Conservation (phyloP, 1,140 invertebrate species). For the Lepidurus couesii region DNA sequence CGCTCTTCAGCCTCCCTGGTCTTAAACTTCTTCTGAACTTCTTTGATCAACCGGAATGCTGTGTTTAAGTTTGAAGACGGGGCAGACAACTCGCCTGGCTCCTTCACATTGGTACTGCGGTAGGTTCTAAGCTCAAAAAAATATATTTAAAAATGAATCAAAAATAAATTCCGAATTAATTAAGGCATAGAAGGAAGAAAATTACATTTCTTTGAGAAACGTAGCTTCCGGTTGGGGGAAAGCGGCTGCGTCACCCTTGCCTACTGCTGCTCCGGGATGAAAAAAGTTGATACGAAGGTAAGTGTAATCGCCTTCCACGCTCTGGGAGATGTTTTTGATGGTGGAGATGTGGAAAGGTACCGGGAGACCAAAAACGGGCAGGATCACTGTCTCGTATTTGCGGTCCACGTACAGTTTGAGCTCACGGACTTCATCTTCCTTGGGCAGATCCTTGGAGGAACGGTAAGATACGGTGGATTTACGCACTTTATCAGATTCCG, state of each 20-base stretch:
- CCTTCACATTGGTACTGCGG: constrained; percentile 94
- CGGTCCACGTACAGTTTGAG: constrained; percentile 96
- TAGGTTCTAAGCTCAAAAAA: constrained; percentile 68
- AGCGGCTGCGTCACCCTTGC: constrained; percentile 77
- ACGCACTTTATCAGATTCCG: constrained; percentile 81
- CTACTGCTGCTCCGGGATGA: constrained; percentile 93
- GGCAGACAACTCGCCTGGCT: constrained; percentile 90
- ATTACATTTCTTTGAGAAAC: constrained; percentile 96
- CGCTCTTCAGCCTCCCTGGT: constrained; percentile 96
- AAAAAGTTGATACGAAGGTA: constrained; percentile 99
- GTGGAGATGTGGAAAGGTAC: constrained; percentile 98
- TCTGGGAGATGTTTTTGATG: constrained; percentile 97
- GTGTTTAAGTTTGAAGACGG: constrained; percentile 95
- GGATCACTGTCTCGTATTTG: constrained; percentile 94
- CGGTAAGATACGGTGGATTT: constrained; percentile 96
- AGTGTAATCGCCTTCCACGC: constrained; percentile 97
- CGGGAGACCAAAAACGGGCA: constrained; percentile 91
- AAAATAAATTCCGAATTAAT: neutral
- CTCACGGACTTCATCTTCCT: constrained; percentile 86
- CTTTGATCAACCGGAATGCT: constrained; percentile 95
- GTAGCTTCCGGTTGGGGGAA: constrained; percentile 93
- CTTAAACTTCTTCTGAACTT: constrained; percentile 98
- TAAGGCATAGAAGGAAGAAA: constrained; percentile 37
- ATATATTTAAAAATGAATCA: neutral
- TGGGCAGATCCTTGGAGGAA: constrained; percentile 81